Evolutionary conservation across 2,888 invertebrate genomes (phyloP), one percentile per base, ranked within the genome.

Genomic region (Psococerastis gibbosa): DNA sequence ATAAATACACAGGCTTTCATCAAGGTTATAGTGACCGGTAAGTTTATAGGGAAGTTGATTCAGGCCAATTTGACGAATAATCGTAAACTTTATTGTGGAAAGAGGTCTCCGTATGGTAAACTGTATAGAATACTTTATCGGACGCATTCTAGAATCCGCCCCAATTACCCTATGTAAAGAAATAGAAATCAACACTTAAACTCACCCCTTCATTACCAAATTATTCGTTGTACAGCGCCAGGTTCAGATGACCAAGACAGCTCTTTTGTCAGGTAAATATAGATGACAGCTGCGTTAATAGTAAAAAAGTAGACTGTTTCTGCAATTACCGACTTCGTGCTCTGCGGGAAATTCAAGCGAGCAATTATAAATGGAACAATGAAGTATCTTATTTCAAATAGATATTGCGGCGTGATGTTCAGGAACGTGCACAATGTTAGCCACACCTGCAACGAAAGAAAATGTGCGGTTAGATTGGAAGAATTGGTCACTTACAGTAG

Each of bases 341-440:
- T 62, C 3, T 68, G 61, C 46, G 62, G 60, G 42, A 73, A 62
- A 47, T 82, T 72, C 11, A 89, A 55, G 44, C 94, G 70, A 48
- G 84, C 72, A 43, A 97, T 63, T 22, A 92, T 63, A 57, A 77
- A 97, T 0, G 97, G 94, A 27, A 92, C 63, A 32, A 98, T 71
- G 60, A 92, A 99, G 59, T 98, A 99, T n/a, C 98, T 71, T 27
- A 92, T 69, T 60, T 99, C 98, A 2, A 99, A 62, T 51, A 98
- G 65, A 52, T 74, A 73, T 55, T 97, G 94, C 6, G 92, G 78
- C 1, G 80, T 70, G 9, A 91, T 59, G 13, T 74, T 73, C 2
- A 75, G 47, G 41, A 69, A 55, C 3, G 76, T 55, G 45, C 78
- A 71, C 1, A 76, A 45, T 22, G 70, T 56, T 56, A 74, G 87